Base-by-base conservation (phyloP, 2,888 invertebrate species). In the Tanytarsus gracilentus region DNA sequence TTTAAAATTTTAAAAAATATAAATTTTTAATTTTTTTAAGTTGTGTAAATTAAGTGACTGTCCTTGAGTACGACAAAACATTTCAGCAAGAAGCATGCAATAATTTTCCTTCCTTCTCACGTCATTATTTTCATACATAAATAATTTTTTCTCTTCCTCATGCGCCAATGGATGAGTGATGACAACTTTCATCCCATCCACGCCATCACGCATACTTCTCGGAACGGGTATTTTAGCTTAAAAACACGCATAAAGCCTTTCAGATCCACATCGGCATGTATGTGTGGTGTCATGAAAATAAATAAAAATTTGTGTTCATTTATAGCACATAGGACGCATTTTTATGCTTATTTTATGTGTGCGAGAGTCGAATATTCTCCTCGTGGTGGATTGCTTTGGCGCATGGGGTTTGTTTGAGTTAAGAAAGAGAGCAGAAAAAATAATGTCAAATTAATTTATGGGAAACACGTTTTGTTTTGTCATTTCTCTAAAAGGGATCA, bases 221-320 rank as follows among this genome's bases (percentile, higher is more conserved):
- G n/a, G n/a, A n/a, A n/a, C n/a, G n/a, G n/a, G n/a, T n/a, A n/a
- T n/a, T n/a, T n/a, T n/a, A 49, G 49, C 23, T n/a, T 5, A 49
- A 25, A 49, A 26, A 21, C 49, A n/a, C n/a, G 39, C 39, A 9
- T 39, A n/a, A 9, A 9, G 25, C 23, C 26, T n/a, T n/a, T n/a
- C n/a, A n/a, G 4, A 8, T 16, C 7, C 7, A 48, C 6, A 23
- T 6, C 49, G 11, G 11, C 49, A 9, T 49, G 23, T 14, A 25
- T 26, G 49, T 49, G 49, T 11, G 49, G 9, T n/a, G n/a, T n/a
- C 49, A 49, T 29, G 30, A 7, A 55, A 55, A 55, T 55, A 55
- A 55, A 55, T 55, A 55, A n/a, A n/a, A 55, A 55, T 55, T 55
- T 55, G 55, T 40, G 55, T 55, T 55, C 55, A 55, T 39, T 55